Evolutionary conservation across 2,113 vertebrate species (phyloP), one percentile per base, ranked within the genome.

Genomic region (Romanogobio albipinnatus): DNA sequence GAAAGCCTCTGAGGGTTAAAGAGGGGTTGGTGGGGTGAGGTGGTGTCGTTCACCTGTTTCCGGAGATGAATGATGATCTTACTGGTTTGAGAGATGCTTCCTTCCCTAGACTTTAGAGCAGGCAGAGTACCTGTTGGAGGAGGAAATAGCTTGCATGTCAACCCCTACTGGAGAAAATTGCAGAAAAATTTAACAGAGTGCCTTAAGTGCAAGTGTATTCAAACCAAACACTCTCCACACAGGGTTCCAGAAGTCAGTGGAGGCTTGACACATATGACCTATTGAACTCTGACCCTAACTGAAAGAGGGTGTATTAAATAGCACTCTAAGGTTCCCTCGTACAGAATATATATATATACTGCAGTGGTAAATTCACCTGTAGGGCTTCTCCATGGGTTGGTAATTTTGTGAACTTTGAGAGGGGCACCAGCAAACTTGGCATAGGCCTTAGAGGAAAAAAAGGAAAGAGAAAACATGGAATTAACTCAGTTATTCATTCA

Each of bases 21-120:
- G 39, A 39, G 39, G 39, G 39, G 39, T 39, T 39, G 6, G 5
- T 51, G 66, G 24, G 45, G 24, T 19, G 5, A 8, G 19, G 58
- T 39, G 39, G 39, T 39, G 80, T 83, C n/a, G 19, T 75, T 87
- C 87, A 98, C 98, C 96, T 97, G 96, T 92, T 98, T 99, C 80
- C 96, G 93, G 89, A 99, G 96, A 87, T 98, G 96, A 17, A 96
- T 96, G 91, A 99, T 97, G 92, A 98, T 99, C 90, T 96, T 95
- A 86, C 94, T 95, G 1, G 94, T 91, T 79, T 95, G 92, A 0
- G 95, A 96, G 82, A 99, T 90, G 74, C 94, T 93, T 22, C 95
- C 95, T 19, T 95, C 92, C 62, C 56, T 92, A 0, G 96, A 97
- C 90, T 89, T 95, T 85, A 98, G 91, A 0, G 96, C 95, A 0